Conservation (phyloP, 2,113 vertebrate species). For the Alaudala cheleensis region DNA sequence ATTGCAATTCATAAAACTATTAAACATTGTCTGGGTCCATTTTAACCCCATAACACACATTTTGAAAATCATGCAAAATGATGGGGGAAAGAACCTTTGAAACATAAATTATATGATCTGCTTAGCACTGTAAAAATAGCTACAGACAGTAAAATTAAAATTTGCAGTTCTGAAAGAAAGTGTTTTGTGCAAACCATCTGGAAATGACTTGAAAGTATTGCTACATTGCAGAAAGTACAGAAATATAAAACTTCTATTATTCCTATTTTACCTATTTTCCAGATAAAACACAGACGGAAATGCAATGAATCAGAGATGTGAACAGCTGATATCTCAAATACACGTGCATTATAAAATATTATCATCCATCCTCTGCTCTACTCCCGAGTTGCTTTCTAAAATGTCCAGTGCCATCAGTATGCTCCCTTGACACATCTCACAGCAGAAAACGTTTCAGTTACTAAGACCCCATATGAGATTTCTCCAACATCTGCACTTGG, state of each 20-base stretch:
- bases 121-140: background rate
- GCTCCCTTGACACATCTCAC: background rate
- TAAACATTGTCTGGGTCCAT: background rate
- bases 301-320: background rate
- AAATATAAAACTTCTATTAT: background rate
- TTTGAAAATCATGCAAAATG: background rate
- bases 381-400: background rate
- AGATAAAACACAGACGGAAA: background rate
- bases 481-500: background rate
- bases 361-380: background rate
- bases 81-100: background rate
- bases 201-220: background rate
- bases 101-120: background rate
- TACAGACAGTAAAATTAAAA: background rate
- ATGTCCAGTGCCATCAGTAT: background rate
- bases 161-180: background rate
- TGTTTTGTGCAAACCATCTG: background rate
- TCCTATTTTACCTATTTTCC: background rate
- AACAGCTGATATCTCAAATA: background rate
- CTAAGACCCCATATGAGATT: background rate
- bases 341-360: background rate
- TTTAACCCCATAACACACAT: background rate
- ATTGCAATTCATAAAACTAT: background rate
- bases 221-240: background rate
- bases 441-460: background rate